Conservation (phyloP, 1,140 invertebrate species). For the Lycorma delicatula region DNA sequence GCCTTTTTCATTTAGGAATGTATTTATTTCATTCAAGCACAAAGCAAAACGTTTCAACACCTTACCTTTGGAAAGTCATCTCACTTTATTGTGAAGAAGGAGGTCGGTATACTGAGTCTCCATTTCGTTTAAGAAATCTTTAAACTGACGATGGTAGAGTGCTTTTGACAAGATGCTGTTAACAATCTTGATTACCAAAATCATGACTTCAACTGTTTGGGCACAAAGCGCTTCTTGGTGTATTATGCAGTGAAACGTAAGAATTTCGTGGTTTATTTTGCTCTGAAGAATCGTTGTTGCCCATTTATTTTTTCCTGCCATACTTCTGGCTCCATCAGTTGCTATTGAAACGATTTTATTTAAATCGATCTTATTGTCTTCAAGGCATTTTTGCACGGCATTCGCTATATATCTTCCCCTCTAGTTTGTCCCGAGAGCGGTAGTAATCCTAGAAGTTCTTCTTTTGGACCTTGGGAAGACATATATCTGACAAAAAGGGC, state of each 20-base stretch:
- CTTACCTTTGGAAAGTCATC: slow-evolving; percentile 27
- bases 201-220: slow-evolving; percentile 28
- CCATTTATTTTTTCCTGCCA: slow-evolving; percentile 25
- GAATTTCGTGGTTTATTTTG: slow-evolving; percentile 32
- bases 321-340: slow-evolving; percentile 26
- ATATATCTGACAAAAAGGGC: slow-evolving; percentile 28
- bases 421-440: slow-evolving; percentile 27
- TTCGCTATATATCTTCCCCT: slow-evolving; percentile 32
- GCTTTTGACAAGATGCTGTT: slow-evolving; percentile 29
- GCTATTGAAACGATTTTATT: slow-evolving; percentile 33
- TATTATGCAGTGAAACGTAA: slow-evolving; percentile 31
- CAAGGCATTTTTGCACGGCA: slow-evolving; percentile 27
- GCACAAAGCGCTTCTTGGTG: slow-evolving; percentile 32
- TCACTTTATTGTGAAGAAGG: slow-evolving; percentile 29
- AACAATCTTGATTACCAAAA: slow-evolving; percentile 29
- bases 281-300: slow-evolving; percentile 23
- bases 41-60: slow-evolving; percentile 28
- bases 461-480: slow-evolving; percentile 26
- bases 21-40: slow-evolving; percentile 28
- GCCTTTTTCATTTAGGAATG: slow-evolving; percentile 30
- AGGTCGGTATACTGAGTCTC: slow-evolving; percentile 29
- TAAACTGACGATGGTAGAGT: slow-evolving; percentile 31
- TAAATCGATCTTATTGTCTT: slow-evolving; percentile 28
- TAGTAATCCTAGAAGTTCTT: slow-evolving; percentile 30
- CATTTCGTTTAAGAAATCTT: slow-evolving; percentile 31